Evolutionary conservation across 1,140 invertebrate species (phyloP), one percentile per base, ranked within the genome.

Genomic region (Lepidotrigona ventralis): DNA sequence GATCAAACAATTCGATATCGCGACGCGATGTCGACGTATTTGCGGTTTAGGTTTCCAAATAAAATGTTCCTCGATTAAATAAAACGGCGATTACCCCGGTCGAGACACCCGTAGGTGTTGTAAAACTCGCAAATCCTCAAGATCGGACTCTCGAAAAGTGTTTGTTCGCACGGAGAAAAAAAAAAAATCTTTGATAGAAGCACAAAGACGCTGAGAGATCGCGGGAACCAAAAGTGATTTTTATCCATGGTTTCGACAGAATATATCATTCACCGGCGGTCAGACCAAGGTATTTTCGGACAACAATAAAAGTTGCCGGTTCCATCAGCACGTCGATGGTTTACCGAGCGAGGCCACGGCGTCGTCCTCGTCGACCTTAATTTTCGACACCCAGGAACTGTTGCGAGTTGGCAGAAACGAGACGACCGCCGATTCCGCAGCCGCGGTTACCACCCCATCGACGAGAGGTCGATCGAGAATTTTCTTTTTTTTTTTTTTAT

Each of bases 241-340:
- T 71, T 21, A 46, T 0, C 6, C 6, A 46, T 46, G 4, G 39
- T 78, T 83, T 68, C 71, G 21, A 23, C 33, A 29, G 17, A n/a
- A n/a, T n/a, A 46, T 56, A 29, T 58, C 51, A 23, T 66, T 29
- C 29, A 29, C 5, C 56, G 46, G 26, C 17, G 15, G 19, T 0
- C 53, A 33, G 1, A 39, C 21, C 75, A 72, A 79, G 51, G 46
- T 53, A 63, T 80, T 84, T 68, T 54, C 63, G 54, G 73, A 51
- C 79, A 56, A 78, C 76, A 39, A 79, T 83, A 83, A 79, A 83
- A 83, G 26, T 83, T 83, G 51, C 15, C 19, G 54, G 72, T 72
- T 72, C 69, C 29, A 63, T 21, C n/a, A 19, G 26, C 4, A 19
- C 53, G 26, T 56, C 60, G 58, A 81, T 74, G 79, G 79, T 56